phyloP scores from a whole-genome alignment of 1,140 invertebrate species.

The Hermatobates lingyangjiaoensis region DNA sequence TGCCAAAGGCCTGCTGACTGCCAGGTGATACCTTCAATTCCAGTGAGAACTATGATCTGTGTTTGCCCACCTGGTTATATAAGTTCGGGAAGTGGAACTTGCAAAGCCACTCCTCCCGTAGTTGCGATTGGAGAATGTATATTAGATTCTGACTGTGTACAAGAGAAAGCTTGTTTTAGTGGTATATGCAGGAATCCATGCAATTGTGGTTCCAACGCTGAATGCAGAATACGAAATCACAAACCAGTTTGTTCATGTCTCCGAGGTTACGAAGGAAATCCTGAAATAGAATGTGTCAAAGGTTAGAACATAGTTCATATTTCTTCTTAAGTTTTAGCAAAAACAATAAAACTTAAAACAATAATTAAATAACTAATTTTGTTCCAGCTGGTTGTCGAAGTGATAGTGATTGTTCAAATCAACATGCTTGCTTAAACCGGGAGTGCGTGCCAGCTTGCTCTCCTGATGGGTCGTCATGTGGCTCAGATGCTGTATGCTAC shows the following conservation, averaged over 20 bases:
- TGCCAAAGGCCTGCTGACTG: slow-evolving; percentile 62
- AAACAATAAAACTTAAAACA: too few species aligned
- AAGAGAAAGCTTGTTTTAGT: slow-evolving; percentile 55
- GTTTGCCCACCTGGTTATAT: slow-evolving; percentile 73
- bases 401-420: slow-evolving; percentile 52
- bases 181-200: slow-evolving; percentile 64
- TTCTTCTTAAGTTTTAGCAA: too few species aligned
- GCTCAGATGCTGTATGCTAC: slow-evolving; percentile 49
- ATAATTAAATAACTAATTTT: too few species aligned
- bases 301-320: too few species aligned
- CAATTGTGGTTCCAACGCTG: slow-evolving; percentile 55
- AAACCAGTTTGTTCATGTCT: slow-evolving; percentile 67
- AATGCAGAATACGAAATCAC: slow-evolving; percentile 59
- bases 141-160: slow-evolving; percentile 51
- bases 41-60: slow-evolving; percentile 74
- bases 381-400: slow-evolving; percentile 40
- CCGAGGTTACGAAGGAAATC: slow-evolving; percentile 60
- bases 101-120: slow-evolving; percentile 44
- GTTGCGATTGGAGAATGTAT: slow-evolving; percentile 44
- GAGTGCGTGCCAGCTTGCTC: slow-evolving; percentile 60
- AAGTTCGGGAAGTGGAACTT: slow-evolving; percentile 59
- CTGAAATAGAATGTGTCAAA: slow-evolving; percentile 50
- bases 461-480: slow-evolving; percentile 43
- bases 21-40: slow-evolving; percentile 54
- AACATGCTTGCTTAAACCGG: slow-evolving; percentile 55